phyloP scores from a whole-genome alignment of 2,797 vertebrate genomes.

The Chromobotia macracanthus region DNA sequence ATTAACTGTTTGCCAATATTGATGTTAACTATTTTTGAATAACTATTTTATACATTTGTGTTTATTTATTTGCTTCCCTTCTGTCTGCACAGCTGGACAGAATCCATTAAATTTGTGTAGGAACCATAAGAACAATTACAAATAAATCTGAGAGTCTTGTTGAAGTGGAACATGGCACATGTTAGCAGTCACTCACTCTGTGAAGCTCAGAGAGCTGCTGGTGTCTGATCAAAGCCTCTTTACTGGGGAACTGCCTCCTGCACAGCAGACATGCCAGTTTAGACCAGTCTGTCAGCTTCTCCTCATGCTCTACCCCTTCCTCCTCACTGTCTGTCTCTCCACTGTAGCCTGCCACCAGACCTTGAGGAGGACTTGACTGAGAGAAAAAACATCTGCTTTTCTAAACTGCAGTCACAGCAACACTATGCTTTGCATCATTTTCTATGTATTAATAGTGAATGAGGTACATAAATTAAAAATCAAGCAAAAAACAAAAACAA shows the following conservation, averaged over 20 bases:
- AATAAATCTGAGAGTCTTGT: not conserved
- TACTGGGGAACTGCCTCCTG: slow-evolving; percentile 90
- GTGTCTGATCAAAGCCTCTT: slow-evolving; percentile 88
- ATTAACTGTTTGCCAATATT: too few species aligned
- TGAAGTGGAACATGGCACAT: not conserved
- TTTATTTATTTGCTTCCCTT: too few species aligned
- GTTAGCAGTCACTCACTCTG: slow-evolving; percentile 65
- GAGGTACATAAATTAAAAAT: not conserved
- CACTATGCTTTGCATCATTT: not conserved
- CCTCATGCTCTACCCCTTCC: slow-evolving; percentile 80
- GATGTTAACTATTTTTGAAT: too few species aligned
- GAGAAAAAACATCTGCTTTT: not conserved
- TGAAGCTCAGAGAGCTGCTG: slow-evolving; percentile 91
- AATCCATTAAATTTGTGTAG: not conserved
- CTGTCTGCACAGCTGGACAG: too few species aligned
- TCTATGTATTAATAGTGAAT: not conserved
- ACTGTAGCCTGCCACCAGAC: slow-evolving; percentile 85
- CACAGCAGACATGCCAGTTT: slow-evolving; percentile 91
- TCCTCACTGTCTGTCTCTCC: slow-evolving; percentile 89
- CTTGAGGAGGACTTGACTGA: slow-evolving; percentile 72
- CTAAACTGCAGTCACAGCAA: not conserved
- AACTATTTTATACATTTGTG: too few species aligned
- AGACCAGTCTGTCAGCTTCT: slow-evolving; percentile 88
- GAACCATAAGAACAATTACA: not conserved
- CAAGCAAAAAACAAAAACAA: not conserved